Percentiles rank a stretch among this genome's conserved stretches.
Evolutionary conservation across 2,888 invertebrate genomes (phyloP).

Genomic region (Eretmocerus hayati): DNA sequence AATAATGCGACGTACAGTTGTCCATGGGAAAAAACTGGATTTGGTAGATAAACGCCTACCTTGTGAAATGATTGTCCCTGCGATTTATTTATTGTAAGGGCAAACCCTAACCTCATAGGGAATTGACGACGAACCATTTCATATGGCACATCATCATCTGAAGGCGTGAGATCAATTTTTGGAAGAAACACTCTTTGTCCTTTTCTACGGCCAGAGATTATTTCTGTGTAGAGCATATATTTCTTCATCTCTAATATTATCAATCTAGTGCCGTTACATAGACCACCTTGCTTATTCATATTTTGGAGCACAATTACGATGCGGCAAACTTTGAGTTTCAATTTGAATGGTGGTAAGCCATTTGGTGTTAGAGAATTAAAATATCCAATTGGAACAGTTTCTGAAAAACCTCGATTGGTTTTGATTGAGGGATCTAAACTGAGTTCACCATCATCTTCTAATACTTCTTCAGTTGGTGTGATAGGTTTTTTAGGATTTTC

Average conservation of each 20-base stretch:
- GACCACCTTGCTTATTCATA: too few relatives aligned
- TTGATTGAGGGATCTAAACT: too few relatives aligned
- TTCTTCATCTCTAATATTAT: too few relatives aligned
- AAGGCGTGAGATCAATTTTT: conserved; percentile 1
- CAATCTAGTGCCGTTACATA: too few relatives aligned
- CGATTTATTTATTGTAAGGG: conserved; percentile 38
- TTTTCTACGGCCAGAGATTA: not conserved
- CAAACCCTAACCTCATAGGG: conserved; percentile 33
- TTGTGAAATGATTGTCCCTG: conserved; percentile 38
- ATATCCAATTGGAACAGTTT: conserved; percentile 2
- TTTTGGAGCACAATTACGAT: too few relatives aligned
- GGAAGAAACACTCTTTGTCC: not conserved
- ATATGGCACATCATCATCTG: conserved; percentile 19
- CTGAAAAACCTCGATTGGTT: too few relatives aligned
- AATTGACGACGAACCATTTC: conserved; percentile 28
- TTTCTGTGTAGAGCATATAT: too few relatives aligned
- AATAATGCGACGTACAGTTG: conserved; percentile 39
- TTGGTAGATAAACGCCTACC: conserved; percentile 36
- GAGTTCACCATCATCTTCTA: too few relatives aligned
- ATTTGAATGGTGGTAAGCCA: conserved; percentile 25
- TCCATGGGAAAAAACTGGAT: conserved; percentile 36
- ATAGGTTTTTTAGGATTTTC: not conserved
- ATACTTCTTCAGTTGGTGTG: too few relatives aligned
- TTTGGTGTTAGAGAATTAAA: conserved; percentile 14
- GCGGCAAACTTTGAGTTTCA: too few relatives aligned